Evolutionary conservation across 2,113 vertebrate genomes (phyloP), one percentile per base, ranked within the genome.

Genomic region (Vulpes lagopus): DNA sequence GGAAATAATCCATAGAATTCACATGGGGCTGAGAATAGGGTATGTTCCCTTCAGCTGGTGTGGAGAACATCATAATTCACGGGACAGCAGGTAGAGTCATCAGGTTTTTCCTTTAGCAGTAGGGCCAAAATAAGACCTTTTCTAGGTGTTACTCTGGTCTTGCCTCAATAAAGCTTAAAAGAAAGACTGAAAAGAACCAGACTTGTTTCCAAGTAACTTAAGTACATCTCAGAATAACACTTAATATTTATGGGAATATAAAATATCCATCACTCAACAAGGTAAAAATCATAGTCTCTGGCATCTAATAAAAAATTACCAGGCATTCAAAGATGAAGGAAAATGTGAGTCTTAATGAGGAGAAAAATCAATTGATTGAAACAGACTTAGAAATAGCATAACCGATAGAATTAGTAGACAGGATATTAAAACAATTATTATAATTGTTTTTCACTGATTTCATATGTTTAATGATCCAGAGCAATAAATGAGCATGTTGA

Each of bases 241-340:
- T 82, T 79, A 87, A 79, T 91, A 76, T 93, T 94, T 67, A 88
- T 88, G 8, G n/a, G 85, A 69, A 78, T 60, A 38, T 62, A 96
- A 96, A 96, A 81, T 65, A 80, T 25, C 20, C 25, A 20, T 38
- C 49, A 87, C 22, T 71, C 53, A 94, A 82, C n/a, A 96, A 78
- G 49, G 27, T 83, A 79, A 78, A 88, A 87, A 53, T 83, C 55
- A 82, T 11, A 60, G 30, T 87, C 84, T 95, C 65, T 30, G 64
- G 2, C 2, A 65, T 89, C 49, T 86, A 81, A 78, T 86, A 94
- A 90, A 81, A 85, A 59, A 30, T 73, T 64, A 71, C 32, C 11
- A 92, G 30, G 3, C 11, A 67, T 78, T 92, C 38, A 53, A 64
- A 80, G 16, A 9, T 88, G 69, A 79, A 93, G 17, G 57, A 71